Base-by-base conservation (phyloP, 2,797 vertebrate species). In the Tiaroga cobitis region DNA sequence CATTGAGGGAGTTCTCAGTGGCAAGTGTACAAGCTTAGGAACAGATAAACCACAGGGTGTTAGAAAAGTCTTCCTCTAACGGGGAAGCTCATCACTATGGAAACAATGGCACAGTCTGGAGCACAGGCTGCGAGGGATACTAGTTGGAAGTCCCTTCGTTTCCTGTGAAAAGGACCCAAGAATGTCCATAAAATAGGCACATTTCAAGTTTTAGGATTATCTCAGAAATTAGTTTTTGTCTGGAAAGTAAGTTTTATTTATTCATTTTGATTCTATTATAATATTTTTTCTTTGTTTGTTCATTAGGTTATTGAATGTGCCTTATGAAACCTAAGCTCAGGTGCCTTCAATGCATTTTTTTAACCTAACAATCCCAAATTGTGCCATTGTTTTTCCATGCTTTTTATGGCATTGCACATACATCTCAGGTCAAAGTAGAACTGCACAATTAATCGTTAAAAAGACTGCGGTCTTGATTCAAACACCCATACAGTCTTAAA, bases 81-180 rank as follows among this genome's bases (percentile, higher is more conserved):
- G 79, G 82, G 72, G 29, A 69, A 85, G 77, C 82, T 70, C 82
- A 89, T 89, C 73, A 49, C 90, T 89, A 88, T 90, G 90, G 88
- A 86, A 90, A 90, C 90, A 29, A 82, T 73, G 82, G 81, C 86
- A 86, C 54, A 77, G 83, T 83, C 89, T 87, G 70, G 80, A 86
- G 24, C 34, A 1, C 79, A 54, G 67, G 72, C 84, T 75, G 70
- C 1, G 79, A 49, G 65, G 37, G 79, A 81, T 69, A 73, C 72
- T 51, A 81, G 86, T 43, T 80, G 56, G 72, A 86, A 69, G 73
- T 85, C 81, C 68, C 18, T 77, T 78, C 21, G 29, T 73, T 88
- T 87, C 65, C 79, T 81, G 29, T 72, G 63, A 72, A 68, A 77
- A 67, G 29, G 6, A 78, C 32, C 37, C 32, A 13, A 3, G 13